A percentile compares a stretch with the other conserved stretches of the same genome.
These are phyloP conservation scores for Hemibagrus guttatus DNA, from an alignment of 2,797 vertebrate genomes.

Conservation along the genomic window DNA sequence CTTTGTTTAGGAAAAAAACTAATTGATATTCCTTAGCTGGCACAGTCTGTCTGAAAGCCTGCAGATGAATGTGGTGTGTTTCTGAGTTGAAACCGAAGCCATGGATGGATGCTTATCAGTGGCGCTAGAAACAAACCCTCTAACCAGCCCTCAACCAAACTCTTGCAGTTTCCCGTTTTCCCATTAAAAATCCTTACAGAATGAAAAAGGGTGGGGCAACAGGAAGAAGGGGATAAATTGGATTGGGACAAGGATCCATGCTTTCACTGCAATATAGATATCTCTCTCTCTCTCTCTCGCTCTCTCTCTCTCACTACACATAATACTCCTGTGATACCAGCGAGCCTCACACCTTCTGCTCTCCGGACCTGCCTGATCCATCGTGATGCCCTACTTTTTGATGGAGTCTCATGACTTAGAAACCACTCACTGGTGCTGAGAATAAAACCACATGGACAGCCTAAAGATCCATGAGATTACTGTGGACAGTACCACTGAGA, in stretches of 20 bases:
- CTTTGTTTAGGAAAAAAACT: constrained; percentile 68
- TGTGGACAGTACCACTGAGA: no score
- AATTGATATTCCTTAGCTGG: constrained; percentile 69
- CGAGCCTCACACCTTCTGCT: no score
- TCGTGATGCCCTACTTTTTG: no score
- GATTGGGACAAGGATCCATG: neutral
- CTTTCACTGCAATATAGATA: constrained; percentile 52
- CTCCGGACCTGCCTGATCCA: no score
- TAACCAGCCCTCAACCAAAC: constrained; percentile 4
- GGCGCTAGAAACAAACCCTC: constrained; percentile 3
- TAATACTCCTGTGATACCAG: no score
- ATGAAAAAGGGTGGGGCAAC: constrained; percentile 14
- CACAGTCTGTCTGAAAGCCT: constrained; percentile 63
- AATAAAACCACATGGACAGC: no score
- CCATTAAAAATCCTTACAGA: constrained; percentile 8
- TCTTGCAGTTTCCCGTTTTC: constrained; percentile 28
- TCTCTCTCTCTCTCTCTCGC: no score
- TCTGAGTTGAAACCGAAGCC: constrained; percentile 66
- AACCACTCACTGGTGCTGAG: no score
- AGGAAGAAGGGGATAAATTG: constrained; percentile 43
- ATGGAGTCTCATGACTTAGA: no score
- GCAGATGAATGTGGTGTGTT: constrained; percentile 72
- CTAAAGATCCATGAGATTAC: no score
- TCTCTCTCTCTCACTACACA: no score
- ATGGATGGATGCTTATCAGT: constrained; percentile 46